Conservation (phyloP, 2,797 vertebrate species). For the Apogon hyalosoma region DNA sequence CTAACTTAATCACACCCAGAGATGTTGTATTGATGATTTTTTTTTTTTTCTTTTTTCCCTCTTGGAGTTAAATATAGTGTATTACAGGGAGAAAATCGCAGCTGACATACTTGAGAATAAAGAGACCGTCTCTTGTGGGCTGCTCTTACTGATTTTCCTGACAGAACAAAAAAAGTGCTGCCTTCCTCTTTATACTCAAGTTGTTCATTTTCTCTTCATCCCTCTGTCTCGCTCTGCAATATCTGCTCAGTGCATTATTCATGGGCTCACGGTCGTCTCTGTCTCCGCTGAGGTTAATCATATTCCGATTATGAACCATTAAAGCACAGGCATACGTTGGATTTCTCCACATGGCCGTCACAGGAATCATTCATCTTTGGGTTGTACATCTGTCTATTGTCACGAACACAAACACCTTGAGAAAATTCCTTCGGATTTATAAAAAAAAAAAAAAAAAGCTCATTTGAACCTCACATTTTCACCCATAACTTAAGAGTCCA, state of each 20-base stretch:
- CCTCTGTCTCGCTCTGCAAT: conserved; percentile 24
- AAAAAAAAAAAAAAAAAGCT: too few species aligned
- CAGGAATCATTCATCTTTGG: background rate
- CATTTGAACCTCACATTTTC: too few species aligned
- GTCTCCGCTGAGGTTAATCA: conserved; percentile 37
- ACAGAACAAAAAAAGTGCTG: conserved; percentile 30
- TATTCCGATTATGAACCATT: conserved; percentile 38
- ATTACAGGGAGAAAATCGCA: conserved; percentile 22
- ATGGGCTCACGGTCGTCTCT: conserved; percentile 49
- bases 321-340: conserved; percentile 19
- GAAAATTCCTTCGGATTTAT: too few species aligned
- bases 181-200: conserved; percentile 2
- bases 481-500: too few species aligned
- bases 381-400: background rate
- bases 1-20: background rate
- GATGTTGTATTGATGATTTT: background rate
- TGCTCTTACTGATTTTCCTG: conserved; percentile 16
- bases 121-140: conserved; percentile 24
- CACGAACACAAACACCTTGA: too few species aligned
- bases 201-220: conserved; percentile 13
- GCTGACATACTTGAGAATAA: conserved; percentile 32
- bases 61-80: conserved; percentile 24
- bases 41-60: background rate
- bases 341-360: background rate
- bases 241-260: conserved; percentile 65